These are phyloP conservation scores for Platyura marginata DNA, from an alignment of 1,140 invertebrate species.

Conservation along the genomic window DNA sequence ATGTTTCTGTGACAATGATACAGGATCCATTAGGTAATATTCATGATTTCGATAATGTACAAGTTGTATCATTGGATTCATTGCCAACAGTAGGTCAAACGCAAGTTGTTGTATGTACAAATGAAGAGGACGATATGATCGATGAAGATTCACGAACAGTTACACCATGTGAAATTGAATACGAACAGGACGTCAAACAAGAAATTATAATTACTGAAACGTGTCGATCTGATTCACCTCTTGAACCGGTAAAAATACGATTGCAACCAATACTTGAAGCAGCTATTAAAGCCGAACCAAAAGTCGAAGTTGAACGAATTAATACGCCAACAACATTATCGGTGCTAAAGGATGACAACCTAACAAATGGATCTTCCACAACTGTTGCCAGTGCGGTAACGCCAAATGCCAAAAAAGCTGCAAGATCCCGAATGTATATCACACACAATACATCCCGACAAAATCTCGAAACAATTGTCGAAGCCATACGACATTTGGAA, in stretches of 20 bases:
- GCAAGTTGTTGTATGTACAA: slow-evolving; percentile 22
- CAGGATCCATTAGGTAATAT: not conserved
- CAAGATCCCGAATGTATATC: not conserved
- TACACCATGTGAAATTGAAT: slow-evolving; percentile 1
- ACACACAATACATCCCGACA: slow-evolving; percentile 57
- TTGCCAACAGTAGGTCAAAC: slow-evolving; percentile 15
- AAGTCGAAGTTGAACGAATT: slow-evolving; percentile 54
- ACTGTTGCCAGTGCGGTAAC: not conserved
- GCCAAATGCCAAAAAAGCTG: not conserved
- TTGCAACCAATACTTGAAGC: slow-evolving; percentile 57
- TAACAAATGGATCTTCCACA: slow-evolving; percentile 3
- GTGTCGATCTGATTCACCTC: not conserved
- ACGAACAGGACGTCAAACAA: slow-evolving; percentile 14
- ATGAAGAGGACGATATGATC: slow-evolving; percentile 16
- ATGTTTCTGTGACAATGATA: slow-evolving; percentile 4
- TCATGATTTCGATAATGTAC: not conserved
- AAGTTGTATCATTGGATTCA: slow-evolving; percentile 1
- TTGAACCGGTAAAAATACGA: slow-evolving; percentile 8
- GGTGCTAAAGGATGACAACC: slow-evolving; percentile 16
- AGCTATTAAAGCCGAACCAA: slow-evolving; percentile 68
- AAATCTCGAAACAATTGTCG: slow-evolving; percentile 93
- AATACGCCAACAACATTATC: slow-evolving; percentile 13
- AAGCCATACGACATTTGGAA: slow-evolving; percentile 89
- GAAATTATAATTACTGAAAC: not conserved
- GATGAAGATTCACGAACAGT: slow-evolving; percentile 9